Evolutionary conservation across 2,888 invertebrate genomes (phyloP), one percentile per base, ranked within the genome.

Genomic region (Cephus rjabovi): DNA sequence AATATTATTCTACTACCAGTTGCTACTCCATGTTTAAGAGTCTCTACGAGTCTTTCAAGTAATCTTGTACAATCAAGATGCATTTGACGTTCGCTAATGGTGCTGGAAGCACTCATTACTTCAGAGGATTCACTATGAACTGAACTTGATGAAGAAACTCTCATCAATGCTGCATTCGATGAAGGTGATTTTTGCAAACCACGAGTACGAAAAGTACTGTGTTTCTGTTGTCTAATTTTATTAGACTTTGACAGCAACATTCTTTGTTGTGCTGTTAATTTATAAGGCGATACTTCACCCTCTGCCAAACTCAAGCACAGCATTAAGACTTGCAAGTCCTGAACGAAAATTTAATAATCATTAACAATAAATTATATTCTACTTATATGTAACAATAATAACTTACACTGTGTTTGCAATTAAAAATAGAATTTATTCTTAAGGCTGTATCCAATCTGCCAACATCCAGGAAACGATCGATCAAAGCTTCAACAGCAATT

Each of bases 241-340:
- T 80, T 81, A n/a, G 77, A 75, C 68, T 88, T 88, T 23, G 86
- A 83, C 12, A 94, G 84, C 73, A 95, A 91, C 77, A 94, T 91
- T 76, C 95, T 93, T 87, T 96, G 93, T 86, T 95, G 94, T 74
- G 93, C 92, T 2, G 94, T 94, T 83, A 96, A 89, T 79, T 95
- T 94, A 85, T 94, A 93, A 0, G 95, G 95, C 69, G 93, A 92
- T 69, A 94, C 92, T 6, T 93, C 92, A 4, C 94, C 94, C 88
- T 95, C 95, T 0, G 95, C 95, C 76, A 95, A 88, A 86, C 93
- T 93, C 82, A 94, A 91, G 82, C 95, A 95, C 2, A 95, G 92
- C 88, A 94, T 93, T 74, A 95, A 87, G 70, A 95, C 93, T 86
- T 94, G 93, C 69, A 95, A 92, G 68, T 94, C 94, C 88, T 89